A percentile compares a stretch with the other conserved stretches of the same genome.
These are phyloP conservation scores for Nothura maculosa DNA, from an alignment of 2,797 vertebrate genomes.

Conservation along the genomic window DNA sequence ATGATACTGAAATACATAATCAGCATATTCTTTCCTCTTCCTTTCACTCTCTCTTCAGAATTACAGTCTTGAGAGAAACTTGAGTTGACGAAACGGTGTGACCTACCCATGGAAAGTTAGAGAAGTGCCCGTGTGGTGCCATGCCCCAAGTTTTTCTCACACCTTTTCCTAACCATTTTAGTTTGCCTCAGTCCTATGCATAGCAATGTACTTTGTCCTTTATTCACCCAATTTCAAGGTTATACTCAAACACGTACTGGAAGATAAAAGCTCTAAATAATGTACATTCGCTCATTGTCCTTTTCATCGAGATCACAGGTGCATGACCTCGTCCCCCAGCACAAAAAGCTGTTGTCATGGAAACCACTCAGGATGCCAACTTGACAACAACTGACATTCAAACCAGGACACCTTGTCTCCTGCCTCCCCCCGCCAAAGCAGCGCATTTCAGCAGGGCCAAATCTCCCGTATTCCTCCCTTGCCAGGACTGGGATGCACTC, in stretches of 20 bases:
- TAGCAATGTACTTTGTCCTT: conserved; percentile 52
- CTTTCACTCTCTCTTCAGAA: background rate
- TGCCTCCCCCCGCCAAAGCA: conserved; percentile 39
- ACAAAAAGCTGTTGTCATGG: conserved; percentile 76
- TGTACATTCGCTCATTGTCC: conserved; percentile 63
- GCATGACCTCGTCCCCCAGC: conserved; percentile 71
- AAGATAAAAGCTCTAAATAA: conserved; percentile 72
- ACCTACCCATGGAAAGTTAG: background rate
- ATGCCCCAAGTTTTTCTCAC: background rate
- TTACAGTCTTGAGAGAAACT: background rate
- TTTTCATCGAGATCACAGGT: conserved; percentile 73
- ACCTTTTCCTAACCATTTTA: conserved; percentile 42
- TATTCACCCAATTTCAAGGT: conserved; percentile 75
- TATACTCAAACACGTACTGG: conserved; percentile 52
- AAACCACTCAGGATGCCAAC: conserved; percentile 75
- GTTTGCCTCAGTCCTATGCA: conserved; percentile 18
- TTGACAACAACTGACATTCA: conserved; percentile 82
- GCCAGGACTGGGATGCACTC: background rate
- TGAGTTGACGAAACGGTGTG: background rate
- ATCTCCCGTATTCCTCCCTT: background rate
- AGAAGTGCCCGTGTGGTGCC: background rate
- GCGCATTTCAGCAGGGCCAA: conserved; percentile 33
- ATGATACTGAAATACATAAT: background rate
- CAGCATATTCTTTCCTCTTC: background rate
- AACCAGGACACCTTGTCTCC: conserved; percentile 69